Evolutionary conservation across 2,797 vertebrate species (phyloP).

Genomic region (Manis javanica): DNA sequence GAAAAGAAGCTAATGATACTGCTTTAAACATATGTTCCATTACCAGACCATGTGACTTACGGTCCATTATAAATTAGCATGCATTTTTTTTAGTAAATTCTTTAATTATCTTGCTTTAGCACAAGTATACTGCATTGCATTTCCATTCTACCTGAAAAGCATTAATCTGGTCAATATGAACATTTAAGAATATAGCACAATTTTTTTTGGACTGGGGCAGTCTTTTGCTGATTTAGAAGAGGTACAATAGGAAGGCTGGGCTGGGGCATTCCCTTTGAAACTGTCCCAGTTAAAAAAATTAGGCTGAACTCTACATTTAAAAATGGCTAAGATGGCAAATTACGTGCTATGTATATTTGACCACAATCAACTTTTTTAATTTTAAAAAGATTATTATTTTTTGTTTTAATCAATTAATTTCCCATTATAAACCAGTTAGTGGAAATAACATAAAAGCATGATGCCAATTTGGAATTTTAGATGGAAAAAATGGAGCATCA

Average conservation of each 20-base stretch:
- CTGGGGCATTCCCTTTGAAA: background rate
- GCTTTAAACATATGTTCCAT: background rate
- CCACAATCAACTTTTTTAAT: background rate
- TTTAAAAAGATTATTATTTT: background rate
- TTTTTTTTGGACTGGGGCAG: background rate
- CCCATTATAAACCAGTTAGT: background rate
- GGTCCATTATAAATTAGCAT: background rate
- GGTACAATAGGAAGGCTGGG: background rate
- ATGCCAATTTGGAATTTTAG: background rate
- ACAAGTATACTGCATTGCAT: background rate
- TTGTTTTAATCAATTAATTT: background rate
- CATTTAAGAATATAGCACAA: background rate
- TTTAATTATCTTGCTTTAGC: background rate
- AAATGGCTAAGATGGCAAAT: background rate
- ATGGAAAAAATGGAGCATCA: background rate
- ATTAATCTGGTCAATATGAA: conserved; percentile 9
- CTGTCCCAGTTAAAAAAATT: background rate
- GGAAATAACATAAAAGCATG: background rate
- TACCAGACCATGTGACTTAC: background rate
- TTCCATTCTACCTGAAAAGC: background rate
- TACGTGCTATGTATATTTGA: background rate
- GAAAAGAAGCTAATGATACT: background rate
- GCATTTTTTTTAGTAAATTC: background rate
- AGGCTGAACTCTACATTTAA: background rate
- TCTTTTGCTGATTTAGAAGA: background rate